Evolutionary conservation across 2,888 invertebrate genomes (phyloP), one percentile per base, ranked within the genome.

Genomic region (Ochropleura leucogaster): DNA sequence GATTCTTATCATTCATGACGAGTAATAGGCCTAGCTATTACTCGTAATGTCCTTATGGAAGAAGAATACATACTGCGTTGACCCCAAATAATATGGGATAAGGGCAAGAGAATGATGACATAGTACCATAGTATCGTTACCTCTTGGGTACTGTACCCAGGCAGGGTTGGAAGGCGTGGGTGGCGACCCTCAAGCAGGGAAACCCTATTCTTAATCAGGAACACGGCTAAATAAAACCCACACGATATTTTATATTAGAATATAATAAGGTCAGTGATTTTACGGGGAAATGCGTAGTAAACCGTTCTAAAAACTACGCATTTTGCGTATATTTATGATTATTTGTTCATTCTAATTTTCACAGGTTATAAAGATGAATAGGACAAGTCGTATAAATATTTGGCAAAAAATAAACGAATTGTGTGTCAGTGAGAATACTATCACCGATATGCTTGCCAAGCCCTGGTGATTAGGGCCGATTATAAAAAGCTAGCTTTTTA

Each of bases 191-290:
- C 30, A 30, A 49, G 49, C 18, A 64, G 46, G 30, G 16, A 40
- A 73, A 30, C n/a, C 12, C 57, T 75, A 75, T 75, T 75, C 57
- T 64, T 53, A 59, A 59, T 42, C 42, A 5, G 18, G 18, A 53
- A n/a, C 63, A 14, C 49, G 20, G 59, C 20, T 30, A 62, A 74
- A 74, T 59, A 77, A 63, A 81, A 75, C 68, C 76, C 68, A 55
- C 76, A 65, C 76, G 72, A 72, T 57, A 77, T 79, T 79, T 72
- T 67, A 64, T 82, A 63, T 70, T 55, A 59, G 67, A 51, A 20
- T 51, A 20, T 57, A 80, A 78, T 72, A 78, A 80, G 80, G 83
- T 80, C 72, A 83, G 49, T 62, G 59, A 83, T 65, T 82, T 72
- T 68, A 46, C 55, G n/a, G 14, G n/a, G n/a, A 55, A 71, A 60